Conservation (phyloP, 2,113 vertebrate genomes). For the Lophotis ruficrista region DNA sequence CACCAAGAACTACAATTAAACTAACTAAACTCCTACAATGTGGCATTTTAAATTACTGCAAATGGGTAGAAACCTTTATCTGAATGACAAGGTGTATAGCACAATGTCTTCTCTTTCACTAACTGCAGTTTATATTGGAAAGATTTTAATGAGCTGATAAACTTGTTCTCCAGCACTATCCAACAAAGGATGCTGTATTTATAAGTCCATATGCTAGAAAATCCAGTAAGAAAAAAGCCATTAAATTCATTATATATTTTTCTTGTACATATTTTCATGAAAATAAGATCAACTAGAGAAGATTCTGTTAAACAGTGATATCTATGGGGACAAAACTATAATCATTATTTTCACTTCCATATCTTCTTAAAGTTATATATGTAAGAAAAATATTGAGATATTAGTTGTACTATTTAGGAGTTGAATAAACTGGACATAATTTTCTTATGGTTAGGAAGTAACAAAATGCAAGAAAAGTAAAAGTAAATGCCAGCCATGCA, state of each 20-base stretch:
- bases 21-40: not conserved
- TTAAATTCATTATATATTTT: not conserved
- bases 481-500: not conserved
- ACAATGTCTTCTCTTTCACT: not conserved
- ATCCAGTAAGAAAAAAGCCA: not conserved
- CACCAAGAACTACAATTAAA: not conserved
- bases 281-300: not conserved
- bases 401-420: not conserved
- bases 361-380: not conserved
- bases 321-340: not conserved
- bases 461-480: not conserved
- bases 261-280: not conserved
- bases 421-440: not conserved
- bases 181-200: not conserved
- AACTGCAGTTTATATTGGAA: not conserved
- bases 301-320: not conserved
- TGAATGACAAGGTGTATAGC: not conserved
- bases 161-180: not conserved
- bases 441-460: not conserved
- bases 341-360: not conserved
- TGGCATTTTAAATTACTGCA: not conserved
- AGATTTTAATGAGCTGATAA: slow-evolving; percentile 14
- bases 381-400: not conserved
- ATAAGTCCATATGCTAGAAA: not conserved
- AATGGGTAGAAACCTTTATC: not conserved